Conservation (phyloP, 2,888 invertebrate species). For the Anoncus sp. region DNA sequence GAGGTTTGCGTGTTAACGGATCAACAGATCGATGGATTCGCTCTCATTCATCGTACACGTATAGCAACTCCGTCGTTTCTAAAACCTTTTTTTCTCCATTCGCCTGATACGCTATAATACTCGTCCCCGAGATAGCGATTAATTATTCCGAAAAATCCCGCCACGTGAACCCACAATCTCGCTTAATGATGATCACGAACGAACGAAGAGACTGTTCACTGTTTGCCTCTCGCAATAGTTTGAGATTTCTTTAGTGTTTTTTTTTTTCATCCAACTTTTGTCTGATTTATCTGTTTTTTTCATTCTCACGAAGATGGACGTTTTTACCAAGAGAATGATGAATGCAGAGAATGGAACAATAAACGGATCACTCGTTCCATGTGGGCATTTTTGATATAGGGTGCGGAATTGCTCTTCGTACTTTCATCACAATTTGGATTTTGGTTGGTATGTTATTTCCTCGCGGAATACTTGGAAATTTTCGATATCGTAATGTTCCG, state of each 20-base stretch:
- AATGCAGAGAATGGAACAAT: neutral
- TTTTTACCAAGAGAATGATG: neutral
- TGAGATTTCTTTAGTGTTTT: neutral
- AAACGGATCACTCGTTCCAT: neutral
- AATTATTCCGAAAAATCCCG: constrained; percentile 30
- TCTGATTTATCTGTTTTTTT: constrained; percentile 34
- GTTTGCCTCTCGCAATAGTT: neutral
- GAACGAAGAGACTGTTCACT: neutral
- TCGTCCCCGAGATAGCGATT: constrained; percentile 11
- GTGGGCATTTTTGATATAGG: neutral
- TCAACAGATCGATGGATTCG: constrained; percentile 42
- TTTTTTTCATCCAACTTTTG: neutral
- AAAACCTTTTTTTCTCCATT: constrained; percentile 1
- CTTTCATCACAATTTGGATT: neutral
- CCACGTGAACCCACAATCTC: constrained; percentile 15
- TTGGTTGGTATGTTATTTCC: neutral
- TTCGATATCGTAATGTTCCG: neutral
- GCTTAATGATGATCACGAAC: neutral
- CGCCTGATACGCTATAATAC: constrained; percentile 4
- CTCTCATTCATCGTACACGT: neutral
- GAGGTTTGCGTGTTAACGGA: constrained; percentile 38
- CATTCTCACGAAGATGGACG: neutral
- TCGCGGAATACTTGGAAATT: constrained; percentile 33
- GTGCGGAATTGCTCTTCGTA: neutral
- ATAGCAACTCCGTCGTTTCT: neutral